Evolutionary conservation across 2,797 vertebrate species (phyloP).

Genomic region (Luscinia megarhynchos): DNA sequence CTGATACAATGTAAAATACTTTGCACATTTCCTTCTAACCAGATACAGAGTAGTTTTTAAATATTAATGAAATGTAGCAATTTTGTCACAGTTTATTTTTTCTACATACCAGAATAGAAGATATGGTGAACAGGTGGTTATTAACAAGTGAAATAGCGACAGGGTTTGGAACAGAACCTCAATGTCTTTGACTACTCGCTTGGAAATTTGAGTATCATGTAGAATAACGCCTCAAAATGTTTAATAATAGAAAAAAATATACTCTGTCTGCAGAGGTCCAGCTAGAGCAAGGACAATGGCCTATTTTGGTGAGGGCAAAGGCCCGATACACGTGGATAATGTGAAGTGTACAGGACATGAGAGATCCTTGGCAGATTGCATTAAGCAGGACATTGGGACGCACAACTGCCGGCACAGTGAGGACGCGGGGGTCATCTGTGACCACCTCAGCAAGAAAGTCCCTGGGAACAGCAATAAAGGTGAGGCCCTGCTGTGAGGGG

Average conservation of each 20-base stretch:
- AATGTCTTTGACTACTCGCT: background rate
- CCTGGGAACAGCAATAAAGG: conserved; percentile 72
- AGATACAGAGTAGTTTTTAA: background rate
- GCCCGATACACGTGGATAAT: conserved; percentile 93
- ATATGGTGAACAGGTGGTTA: background rate
- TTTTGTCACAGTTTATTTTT: background rate
- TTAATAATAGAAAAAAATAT: background rate
- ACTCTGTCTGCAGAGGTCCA: conserved; percentile 80
- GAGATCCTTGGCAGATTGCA: conserved; percentile 88
- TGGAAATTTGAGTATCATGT: background rate
- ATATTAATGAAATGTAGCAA: background rate
- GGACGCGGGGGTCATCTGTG: conserved; percentile 95
- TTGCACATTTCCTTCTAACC: background rate
- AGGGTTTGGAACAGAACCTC: background rate
- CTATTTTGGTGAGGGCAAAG: conserved; percentile 94
- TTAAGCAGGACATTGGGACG: conserved; percentile 88
- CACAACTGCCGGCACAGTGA: conserved; percentile 98
- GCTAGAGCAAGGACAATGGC: conserved; percentile 94
- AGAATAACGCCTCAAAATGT: background rate
- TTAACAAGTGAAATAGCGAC: background rate
- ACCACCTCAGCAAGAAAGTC: conserved; percentile 81
- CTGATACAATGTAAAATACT: background rate
- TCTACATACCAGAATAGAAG: background rate
- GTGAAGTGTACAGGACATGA: conserved; percentile 91
- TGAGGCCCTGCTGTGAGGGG: background rate